phyloP scores from a whole-genome alignment of 2,888 invertebrate genomes.

The Nymphalis polychloros region DNA sequence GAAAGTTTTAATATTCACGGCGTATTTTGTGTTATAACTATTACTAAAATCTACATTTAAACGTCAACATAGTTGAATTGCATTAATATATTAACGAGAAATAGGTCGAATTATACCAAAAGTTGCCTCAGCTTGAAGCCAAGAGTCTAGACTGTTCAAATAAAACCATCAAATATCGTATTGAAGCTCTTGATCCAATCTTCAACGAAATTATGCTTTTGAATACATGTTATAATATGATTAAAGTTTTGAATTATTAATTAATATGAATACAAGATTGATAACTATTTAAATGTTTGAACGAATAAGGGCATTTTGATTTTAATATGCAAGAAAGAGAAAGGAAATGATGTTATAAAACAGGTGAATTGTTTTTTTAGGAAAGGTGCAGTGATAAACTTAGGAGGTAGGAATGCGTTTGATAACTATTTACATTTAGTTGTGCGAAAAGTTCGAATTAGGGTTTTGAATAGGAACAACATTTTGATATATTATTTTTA shows the following conservation, averaged over 20 bases:
- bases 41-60: not conserved
- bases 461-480: no score
- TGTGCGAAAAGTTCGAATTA: no score
- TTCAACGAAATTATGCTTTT: not conserved
- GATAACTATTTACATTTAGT: no score
- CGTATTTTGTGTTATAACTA: not conserved
- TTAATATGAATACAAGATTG: not conserved
- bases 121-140: not conserved
- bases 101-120: not conserved
- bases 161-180: not conserved
- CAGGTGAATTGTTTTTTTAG: no score
- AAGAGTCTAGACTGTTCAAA: constrained; percentile 1
- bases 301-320: no score
- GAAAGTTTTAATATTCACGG: not conserved
- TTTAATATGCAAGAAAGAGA: no score
- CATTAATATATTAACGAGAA: constrained; percentile 6
- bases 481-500: no score
- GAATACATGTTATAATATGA: not conserved
- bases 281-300: no score
- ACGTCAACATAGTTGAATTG: not conserved
- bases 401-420: no score
- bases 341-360: no score
- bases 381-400: no score
- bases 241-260: not conserved
- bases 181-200: constrained; percentile 1